These are phyloP conservation scores for Micromys minutus DNA, from an alignment of 2,113 vertebrate genomes.

Conservation along the genomic window DNA sequence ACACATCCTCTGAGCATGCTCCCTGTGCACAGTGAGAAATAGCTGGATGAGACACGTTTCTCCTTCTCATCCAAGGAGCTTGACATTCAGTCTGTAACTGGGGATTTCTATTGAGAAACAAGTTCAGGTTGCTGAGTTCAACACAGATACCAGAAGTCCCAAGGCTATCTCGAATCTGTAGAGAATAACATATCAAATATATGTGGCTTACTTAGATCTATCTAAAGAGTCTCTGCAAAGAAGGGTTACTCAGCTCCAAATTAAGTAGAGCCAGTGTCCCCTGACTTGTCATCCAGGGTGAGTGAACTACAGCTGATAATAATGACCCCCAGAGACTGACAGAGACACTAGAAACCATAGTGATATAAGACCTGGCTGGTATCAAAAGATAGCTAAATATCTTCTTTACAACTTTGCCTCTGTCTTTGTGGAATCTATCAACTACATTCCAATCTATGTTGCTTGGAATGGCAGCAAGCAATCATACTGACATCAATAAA, in stretches of 20 bases:
- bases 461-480: not conserved
- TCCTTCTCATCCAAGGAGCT: not conserved
- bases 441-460: not conserved
- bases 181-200: not conserved
- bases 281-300: not conserved
- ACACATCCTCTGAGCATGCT: not conserved
- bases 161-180: not conserved
- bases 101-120: not conserved
- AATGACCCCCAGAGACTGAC: slow-evolving; percentile 2
- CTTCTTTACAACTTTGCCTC: not conserved
- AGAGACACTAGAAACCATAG: not conserved
- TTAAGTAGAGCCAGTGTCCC: not conserved
- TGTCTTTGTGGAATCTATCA: not conserved
- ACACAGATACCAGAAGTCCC: not conserved
- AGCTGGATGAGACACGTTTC: not conserved
- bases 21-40: not conserved
- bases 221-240: not conserved
- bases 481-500: not conserved
- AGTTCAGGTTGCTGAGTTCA: not conserved
- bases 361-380: not conserved
- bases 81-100: not conserved
- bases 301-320: not conserved
- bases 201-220: not conserved
- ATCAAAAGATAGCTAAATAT: slow-evolving; percentile 33
- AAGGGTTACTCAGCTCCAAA: not conserved